Conservation (phyloP, 2,113 vertebrate genomes). For the Mesitornis unicolor region DNA sequence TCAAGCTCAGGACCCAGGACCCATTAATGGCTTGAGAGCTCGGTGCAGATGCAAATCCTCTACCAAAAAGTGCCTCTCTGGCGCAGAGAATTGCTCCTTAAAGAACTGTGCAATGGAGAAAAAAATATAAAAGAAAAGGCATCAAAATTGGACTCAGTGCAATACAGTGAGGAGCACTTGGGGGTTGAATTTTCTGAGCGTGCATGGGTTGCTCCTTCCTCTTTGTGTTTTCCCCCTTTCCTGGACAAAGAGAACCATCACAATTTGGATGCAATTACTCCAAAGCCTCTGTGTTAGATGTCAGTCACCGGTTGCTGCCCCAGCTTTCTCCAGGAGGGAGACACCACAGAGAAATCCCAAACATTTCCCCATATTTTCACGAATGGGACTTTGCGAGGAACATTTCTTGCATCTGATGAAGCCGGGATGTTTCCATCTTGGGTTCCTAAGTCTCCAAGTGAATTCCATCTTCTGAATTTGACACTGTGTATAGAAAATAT, state of each 20-base stretch:
- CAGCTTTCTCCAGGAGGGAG: not conserved
- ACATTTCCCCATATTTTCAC: not conserved
- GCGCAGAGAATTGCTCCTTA: not conserved
- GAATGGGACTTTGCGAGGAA: not conserved
- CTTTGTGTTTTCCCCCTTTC: not conserved
- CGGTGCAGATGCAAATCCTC: not conserved
- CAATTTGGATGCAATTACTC: not conserved
- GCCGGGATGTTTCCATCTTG: not conserved
- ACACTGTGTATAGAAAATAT: not conserved
- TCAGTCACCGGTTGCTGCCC: not conserved
- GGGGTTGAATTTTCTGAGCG: not conserved
- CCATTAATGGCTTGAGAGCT: not conserved
- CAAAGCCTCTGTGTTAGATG: not conserved
- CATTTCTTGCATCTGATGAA: not conserved
- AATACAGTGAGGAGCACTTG: not conserved
- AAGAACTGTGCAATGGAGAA: not conserved
- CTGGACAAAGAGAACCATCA: rapidly evolving
- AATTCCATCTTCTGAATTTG: not conserved
- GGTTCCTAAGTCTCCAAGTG: not conserved
- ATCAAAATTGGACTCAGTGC: not conserved
- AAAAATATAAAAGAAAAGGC: too few relatives aligned
- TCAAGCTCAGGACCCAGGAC: not conserved
- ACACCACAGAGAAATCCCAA: not conserved
- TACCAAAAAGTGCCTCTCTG: not conserved
- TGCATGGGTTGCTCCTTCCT: not conserved